Evolutionary conservation across 2,797 vertebrate genomes (phyloP), one percentile per base, ranked within the genome.

Genomic region (Champsocephalus esox): DNA sequence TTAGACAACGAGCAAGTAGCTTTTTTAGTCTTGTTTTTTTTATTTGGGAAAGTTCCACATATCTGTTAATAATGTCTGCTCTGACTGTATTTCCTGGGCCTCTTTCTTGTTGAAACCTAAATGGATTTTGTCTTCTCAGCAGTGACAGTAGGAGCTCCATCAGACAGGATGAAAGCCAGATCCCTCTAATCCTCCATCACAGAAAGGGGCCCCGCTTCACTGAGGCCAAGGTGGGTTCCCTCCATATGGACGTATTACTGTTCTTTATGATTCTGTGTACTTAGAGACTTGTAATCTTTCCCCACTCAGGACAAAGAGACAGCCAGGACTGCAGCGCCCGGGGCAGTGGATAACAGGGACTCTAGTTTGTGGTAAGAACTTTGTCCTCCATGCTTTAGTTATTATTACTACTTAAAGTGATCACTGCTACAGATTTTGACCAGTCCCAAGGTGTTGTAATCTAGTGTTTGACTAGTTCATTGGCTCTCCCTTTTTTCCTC

Each of bases 291-390:
- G 2, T 59, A 0, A 70, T 59, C 73, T 4, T 54, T 48, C 34
- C 16, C 62, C 24, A 64, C 44, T 46, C 52, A 91, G 90, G 88
- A 88, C 79, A 82, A 80, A 57, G 83, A 44, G 70, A 83, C 71
- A 41, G 24, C 69, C 19, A 58, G 32, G 55, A 72, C 83, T 3
- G 63, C 46, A 45, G 81, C 49, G 0, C 34, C 52, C 63, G 81
- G 60, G 57, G 52, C 62, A 67, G 45, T 57, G 14, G 72, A 86
- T 54, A 44, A 14, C 1, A 49, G 48, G 8, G 73, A 73, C 50
- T 72, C 76, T 19, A 87, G 84, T 28, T 58, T 73, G 49, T 92
- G 94, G 94, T 95, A 84, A 85, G 85, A 71, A 21, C 17, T 28
- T 46, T 13, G 28, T 11, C 14, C n/a, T 51, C 12, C 11, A 44